Conservation (phyloP, 1,140 invertebrate genomes). For the Araneus ventricosus region DNA sequence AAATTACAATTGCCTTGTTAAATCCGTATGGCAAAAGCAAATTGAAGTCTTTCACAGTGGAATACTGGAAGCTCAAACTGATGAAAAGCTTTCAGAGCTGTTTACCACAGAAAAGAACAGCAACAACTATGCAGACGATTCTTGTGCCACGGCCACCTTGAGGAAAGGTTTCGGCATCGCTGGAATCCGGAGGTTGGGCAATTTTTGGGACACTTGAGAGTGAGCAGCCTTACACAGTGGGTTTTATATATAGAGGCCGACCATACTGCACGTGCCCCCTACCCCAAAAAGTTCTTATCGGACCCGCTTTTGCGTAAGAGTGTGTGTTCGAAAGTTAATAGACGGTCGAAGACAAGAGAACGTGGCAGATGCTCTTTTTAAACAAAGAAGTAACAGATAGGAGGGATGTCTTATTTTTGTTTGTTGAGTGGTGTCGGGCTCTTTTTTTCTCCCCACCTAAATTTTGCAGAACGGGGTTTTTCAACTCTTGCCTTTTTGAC, state of each 20-base stretch:
- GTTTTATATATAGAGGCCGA: slow-evolving; percentile 71
- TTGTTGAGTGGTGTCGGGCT: slow-evolving; percentile 12
- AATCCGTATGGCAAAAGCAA: too few relatives aligned
- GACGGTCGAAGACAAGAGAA: slow-evolving; percentile 65
- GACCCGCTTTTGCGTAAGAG: slow-evolving; percentile 61
- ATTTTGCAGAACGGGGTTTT: background rate
- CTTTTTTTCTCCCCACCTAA: background rate
- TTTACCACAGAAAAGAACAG: background rate
- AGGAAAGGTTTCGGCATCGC: background rate
- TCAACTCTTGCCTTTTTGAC: background rate
- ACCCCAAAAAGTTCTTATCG: slow-evolving; percentile 29
- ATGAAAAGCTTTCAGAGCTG: too few relatives aligned
- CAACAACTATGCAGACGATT: background rate
- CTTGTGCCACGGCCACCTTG: slow-evolving; percentile 40
- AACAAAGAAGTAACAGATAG: slow-evolving; percentile 54
- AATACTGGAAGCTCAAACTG: too few relatives aligned
- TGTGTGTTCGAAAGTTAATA: slow-evolving; percentile 66
- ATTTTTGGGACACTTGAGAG: slow-evolving; percentile 72
- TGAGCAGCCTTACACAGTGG: slow-evolving; percentile 28
- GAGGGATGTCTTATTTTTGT: slow-evolving; percentile 41
- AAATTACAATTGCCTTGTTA: too few relatives aligned
- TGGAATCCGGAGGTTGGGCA: slow-evolving; percentile 54
- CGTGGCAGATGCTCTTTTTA: slow-evolving; percentile 62
- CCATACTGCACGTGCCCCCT: slow-evolving; percentile 33
- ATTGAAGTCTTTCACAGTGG: too few relatives aligned